Base-by-base conservation (phyloP, 2,797 vertebrate genomes). In the Acrossocheilus fasciatus region DNA sequence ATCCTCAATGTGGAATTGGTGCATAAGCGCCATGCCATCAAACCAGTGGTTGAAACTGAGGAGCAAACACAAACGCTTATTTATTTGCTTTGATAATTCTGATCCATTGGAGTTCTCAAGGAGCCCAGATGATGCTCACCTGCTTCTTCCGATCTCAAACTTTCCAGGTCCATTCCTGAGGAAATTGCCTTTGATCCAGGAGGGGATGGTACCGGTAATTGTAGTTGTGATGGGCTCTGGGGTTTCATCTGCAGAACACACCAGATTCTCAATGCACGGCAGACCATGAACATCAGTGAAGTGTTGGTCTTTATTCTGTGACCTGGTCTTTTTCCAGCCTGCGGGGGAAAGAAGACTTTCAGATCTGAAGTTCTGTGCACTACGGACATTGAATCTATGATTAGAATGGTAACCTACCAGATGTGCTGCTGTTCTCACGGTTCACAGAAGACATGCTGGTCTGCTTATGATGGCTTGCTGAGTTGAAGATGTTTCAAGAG, bases 21-120 rank as follows among this genome's bases (percentile, higher is more conserved):
- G 98, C 94, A 98, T 85, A 81, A 99, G 94, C 69, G 98, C 97
- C 97, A 98, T 98, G 23, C 97, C 97, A 41, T 98, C 97, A 89
- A 99, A 94, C 97, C 97, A 98, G 78, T 99, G 98, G 92, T 96
- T 97, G 69, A 96, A 98, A 26, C 97, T 99, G 89, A 17, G 6
- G 74, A 57, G 74, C 17, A 86, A 77, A 39, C 9, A 43, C 50
- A 59, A 39, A 8, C 12, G 23, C 15, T 34, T 2, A 36, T 87
- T 70, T 52, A 80, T 75, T 79, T 57, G 3, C 10, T 66, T 9
- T 34, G 26, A 64, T 64, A 3, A 47, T 23, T 75, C 5, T 23
- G 11, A 30, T 82, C 11, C 26, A 7, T 0, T 0, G 14, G 2
- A 26, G 7, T 34, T 39, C 15, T 39, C 3, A 68, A 57, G 5